Base-by-base conservation (phyloP, 2,113 vertebrate genomes). In the Lasiurus cinereus region DNA sequence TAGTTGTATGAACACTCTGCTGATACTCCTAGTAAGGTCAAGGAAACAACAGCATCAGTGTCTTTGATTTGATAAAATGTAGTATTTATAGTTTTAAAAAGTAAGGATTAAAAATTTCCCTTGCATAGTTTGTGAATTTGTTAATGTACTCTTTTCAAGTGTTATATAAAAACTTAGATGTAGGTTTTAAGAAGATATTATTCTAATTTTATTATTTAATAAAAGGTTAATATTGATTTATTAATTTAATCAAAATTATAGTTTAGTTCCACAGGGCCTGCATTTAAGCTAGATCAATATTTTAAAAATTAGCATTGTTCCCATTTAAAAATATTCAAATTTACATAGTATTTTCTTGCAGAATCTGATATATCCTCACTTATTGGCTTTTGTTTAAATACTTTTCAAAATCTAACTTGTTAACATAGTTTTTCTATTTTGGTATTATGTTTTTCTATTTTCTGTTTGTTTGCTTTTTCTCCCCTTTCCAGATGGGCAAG, bases 31-130 rank as follows among this genome's bases (percentile, higher is more conserved):
- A 29, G 39, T 70, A 92, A 83, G 43, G 64, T 48, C 24, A 87
- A 66, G 73, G 54, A 96, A 80, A 19, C 52, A 88, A 39, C 8
- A 18, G 54, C 36, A 82, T 86, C 24, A 54, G 13, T 86, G 8
- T 43, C 21, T 88, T 91, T 90, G 33, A 73, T 77, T 96, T 93
- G 9, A 46, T 92, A 93, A 88, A 64, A 88, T 62, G 10, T 8
- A 48, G 2, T 86, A 29, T 79, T 59, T 59, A n/a, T 10, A 78
- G 18, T 91, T 83, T 19, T 39, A 72, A 46, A 93, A 43, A 21
- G 52, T 80, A 52, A 93, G 27, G 6, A n/a, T 88, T 91, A 93
- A 87, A 90, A 85, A 78, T 83, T 82, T 91, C 3, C 33, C 31
- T 77, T 78, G 21, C 2, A 2, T 54, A 66, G 15, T 66, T 91